A percentile compares a stretch with the other conserved stretches of the same genome.
Conservation (phyloP, 2,797 vertebrate species). For the Natrix natrix region DNA sequence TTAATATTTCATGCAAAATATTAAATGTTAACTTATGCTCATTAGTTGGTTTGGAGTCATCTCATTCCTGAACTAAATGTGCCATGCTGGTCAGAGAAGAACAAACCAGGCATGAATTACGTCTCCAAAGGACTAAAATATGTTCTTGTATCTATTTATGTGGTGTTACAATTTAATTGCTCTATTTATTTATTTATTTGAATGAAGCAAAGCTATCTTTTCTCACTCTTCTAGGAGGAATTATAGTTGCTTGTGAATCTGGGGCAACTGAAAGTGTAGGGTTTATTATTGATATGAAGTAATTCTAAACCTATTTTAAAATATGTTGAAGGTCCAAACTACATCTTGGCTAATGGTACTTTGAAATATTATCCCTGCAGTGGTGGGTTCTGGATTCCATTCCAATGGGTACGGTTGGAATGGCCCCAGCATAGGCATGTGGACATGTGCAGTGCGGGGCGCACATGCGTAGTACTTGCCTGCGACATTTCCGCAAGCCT, state of each 20-base stretch:
- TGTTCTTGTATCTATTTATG: background rate
- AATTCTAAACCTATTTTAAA: background rate
- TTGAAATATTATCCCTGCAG: background rate
- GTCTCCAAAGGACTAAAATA: background rate
- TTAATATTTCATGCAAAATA: background rate
- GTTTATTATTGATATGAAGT: background rate
- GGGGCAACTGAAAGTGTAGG: background rate
- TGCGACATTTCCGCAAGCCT: too few relatives aligned
- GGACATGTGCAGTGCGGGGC: rapidly evolving
- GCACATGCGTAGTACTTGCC: too few relatives aligned
- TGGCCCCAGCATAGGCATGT: too few relatives aligned
- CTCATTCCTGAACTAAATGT: background rate
- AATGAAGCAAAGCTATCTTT: background rate
- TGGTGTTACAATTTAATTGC: background rate
- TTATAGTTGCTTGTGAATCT: background rate
- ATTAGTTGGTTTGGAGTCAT: background rate
- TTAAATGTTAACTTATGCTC: background rate
- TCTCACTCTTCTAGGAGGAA: background rate
- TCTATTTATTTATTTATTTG: background rate
- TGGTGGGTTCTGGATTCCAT: too few relatives aligned
- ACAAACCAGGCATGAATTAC: background rate
- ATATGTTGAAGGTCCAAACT: background rate
- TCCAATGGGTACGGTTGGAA: too few relatives aligned
- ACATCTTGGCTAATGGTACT: background rate
- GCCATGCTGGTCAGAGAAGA: background rate